Base-by-base conservation (phyloP, 2,888 invertebrate genomes). In the Cynaeus angustus region DNA sequence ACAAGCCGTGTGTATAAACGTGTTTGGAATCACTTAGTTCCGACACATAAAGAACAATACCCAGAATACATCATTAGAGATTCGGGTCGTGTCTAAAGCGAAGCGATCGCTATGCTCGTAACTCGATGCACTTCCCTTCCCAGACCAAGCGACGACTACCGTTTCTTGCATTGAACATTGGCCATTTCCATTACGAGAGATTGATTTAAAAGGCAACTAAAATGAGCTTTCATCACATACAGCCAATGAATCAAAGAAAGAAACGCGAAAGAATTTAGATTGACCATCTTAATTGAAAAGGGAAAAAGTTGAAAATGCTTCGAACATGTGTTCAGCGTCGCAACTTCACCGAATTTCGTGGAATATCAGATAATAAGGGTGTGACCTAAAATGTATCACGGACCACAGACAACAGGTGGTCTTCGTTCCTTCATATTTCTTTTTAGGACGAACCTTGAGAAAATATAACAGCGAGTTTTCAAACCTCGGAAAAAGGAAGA, bases 11-110 rank as follows among this genome's bases (percentile, higher is more conserved):
- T 78, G 76, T 79, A 75, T 76, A 78, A 79, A 81, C 81, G 81
- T 81, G 81, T 81, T 76, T 71, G 71, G 81, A 81, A 81, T 81
- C 80, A 78, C 80, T 81, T 81, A 81, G 80, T 79, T 80, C 79
- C 79, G 79, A 81, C 80, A 80, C 79, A 80, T 81, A 80, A 81
- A 81, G 81, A 81, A 81, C 81, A 82, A 82, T 82, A 81, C 80
- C 75, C 77, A 75, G 81, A 81, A 82, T 82, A 78, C 77, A 76
- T 80, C 80, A 80, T 82, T 82, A 80, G 67, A 78, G 78, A 82
- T 81, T 79, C 81, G 78, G 78, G 79, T 81, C 81, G 79, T 79
- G 81, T 81, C 72, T 77, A 50, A 70, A 62, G 66, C 72, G 58
- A 74, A 71, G 70, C 72, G 71, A 73, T 74, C 70, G 72, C 75